Evolutionary conservation across 2,113 vertebrate species (phyloP).

Genomic region (Rana temporaria): DNA sequence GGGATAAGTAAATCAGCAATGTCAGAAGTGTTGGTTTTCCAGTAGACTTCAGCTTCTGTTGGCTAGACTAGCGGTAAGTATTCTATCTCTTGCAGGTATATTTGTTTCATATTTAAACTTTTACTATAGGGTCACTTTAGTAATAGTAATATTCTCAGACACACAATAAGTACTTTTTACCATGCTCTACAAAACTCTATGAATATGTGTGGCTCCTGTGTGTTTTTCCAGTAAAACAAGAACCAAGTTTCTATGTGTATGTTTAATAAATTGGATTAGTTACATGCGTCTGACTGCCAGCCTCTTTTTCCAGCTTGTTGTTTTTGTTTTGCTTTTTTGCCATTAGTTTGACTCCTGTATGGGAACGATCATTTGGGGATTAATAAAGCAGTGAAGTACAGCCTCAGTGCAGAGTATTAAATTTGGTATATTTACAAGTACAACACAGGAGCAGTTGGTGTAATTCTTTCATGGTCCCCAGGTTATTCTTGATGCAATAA

Average conservation of each 20-base stretch:
- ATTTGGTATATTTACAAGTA: constrained; percentile 53
- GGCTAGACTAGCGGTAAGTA: too few relatives aligned
- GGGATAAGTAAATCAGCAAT: too few relatives aligned
- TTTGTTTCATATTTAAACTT: too few relatives aligned
- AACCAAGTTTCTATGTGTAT: too few relatives aligned
- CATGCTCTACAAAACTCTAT: too few relatives aligned
- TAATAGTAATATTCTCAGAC: too few relatives aligned
- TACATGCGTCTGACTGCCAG: neutral
- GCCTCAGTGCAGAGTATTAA: constrained; percentile 30
- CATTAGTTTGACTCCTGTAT: constrained; percentile 13
- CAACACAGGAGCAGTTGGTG: constrained; percentile 45
- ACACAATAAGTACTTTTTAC: too few relatives aligned
- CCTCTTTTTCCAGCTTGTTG: constrained; percentile 18
- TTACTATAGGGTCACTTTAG: too few relatives aligned
- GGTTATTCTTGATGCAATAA: constrained; percentile 48
- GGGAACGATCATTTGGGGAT: constrained; percentile 45
- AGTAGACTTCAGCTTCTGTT: too few relatives aligned
- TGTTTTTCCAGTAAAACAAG: neutral
- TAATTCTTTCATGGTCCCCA: constrained; percentile 44
- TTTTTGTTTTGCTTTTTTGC: neutral
- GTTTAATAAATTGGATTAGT: neutral
- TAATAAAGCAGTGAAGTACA: constrained; percentile 53
- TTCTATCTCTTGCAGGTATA: too few relatives aligned
- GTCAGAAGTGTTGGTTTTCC: too few relatives aligned
- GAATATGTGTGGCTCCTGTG: neutral